Conservation (phyloP, 1,140 invertebrate species). For the Aphaenogaster rudis region DNA sequence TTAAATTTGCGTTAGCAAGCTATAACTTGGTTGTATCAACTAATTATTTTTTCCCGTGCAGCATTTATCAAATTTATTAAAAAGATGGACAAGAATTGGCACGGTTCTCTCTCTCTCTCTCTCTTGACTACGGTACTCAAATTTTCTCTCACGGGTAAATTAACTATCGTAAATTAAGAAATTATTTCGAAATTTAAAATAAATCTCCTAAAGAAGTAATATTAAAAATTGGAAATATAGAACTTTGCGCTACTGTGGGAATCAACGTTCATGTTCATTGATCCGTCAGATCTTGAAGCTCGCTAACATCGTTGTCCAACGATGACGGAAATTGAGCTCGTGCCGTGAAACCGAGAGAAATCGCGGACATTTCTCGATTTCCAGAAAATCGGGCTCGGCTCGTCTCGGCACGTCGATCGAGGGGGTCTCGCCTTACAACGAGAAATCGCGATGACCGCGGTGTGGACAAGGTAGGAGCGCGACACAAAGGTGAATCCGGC, state of each 20-base stretch:
- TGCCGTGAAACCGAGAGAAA: constrained; percentile 65
- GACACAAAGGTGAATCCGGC: constrained; percentile 74
- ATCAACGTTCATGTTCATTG: neutral
- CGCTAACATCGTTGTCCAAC: constrained; percentile 46
- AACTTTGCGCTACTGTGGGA: constrained; percentile 41
- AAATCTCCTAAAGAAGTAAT: constrained; percentile 1
- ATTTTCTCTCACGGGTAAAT: neutral
- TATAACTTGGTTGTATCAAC: too few species aligned
- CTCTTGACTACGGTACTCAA: too few species aligned
- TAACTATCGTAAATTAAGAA: neutral
- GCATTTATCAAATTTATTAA: neutral
- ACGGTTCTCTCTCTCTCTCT: neutral
- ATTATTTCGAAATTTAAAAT: neutral
- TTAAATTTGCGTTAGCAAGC: too few species aligned
- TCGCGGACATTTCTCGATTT: constrained; percentile 41
- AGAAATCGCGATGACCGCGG: constrained; percentile 59
- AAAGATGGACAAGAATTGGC: neutral
- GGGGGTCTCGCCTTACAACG: constrained; percentile 52
- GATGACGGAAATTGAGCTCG: constrained; percentile 78
- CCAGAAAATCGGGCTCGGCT: constrained; percentile 65
- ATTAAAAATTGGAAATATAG: neutral
- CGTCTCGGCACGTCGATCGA: constrained; percentile 18
- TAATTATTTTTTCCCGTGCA: too few species aligned
- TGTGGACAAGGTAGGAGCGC: constrained; percentile 58
- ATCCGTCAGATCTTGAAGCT: constrained; percentile 48